Evolutionary conservation across 2,797 vertebrate species (phyloP), one percentile per base, ranked within the genome.

Genomic region (Sylvilagus floridanus): DNA sequence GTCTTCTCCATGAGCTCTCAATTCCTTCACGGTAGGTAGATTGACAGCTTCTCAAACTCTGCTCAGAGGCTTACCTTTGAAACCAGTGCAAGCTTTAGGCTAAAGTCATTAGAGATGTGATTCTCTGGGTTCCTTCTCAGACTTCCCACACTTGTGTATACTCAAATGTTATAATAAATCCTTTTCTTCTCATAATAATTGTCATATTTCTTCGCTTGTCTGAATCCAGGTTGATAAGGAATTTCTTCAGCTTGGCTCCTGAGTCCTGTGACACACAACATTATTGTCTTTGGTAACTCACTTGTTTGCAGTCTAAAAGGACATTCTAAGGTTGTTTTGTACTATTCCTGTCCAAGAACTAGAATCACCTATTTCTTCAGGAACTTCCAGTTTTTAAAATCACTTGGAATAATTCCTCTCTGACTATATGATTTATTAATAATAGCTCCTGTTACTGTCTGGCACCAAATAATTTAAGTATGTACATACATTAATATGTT

Each of bases 391-490:
- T 37, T 69, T 26, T 73, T 65, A n/a, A 81, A 76, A 28, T 78
- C 37, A 69, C 26, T 76, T 71, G 42, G 42, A 91, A 76, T 76
- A 93, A 24, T 75, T 93, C 28, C 60, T 73, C 30, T 91, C n/a
- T 63, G 62, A 84, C 32, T 69, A 73, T 30, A 50, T 28, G 17
- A 63, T 68, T 77, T 95, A 79, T 88, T 93, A 93, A 90, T 79
- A 84, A 79, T 37, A 75, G 28, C 9, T 88, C 26, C 21, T 35
- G 35, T 35, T 35, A 35, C 35, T 35, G 35, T 35, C 35, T 35
- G 35, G 35, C 35, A 35, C 35, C 35, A 35, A 35, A 35, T 35
- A 35, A 35, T 35, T 35, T 35, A 35, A 35, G 35, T 35, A 35
- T 35, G 35, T 35, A 35, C 35, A 35, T 35, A 35, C 35, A 35